A percentile compares a stretch with the other conserved stretches of the same genome.
These are phyloP conservation scores for Sapayoa aenigma DNA, from an alignment of 2,113 vertebrate genomes.

Conservation along the genomic window DNA sequence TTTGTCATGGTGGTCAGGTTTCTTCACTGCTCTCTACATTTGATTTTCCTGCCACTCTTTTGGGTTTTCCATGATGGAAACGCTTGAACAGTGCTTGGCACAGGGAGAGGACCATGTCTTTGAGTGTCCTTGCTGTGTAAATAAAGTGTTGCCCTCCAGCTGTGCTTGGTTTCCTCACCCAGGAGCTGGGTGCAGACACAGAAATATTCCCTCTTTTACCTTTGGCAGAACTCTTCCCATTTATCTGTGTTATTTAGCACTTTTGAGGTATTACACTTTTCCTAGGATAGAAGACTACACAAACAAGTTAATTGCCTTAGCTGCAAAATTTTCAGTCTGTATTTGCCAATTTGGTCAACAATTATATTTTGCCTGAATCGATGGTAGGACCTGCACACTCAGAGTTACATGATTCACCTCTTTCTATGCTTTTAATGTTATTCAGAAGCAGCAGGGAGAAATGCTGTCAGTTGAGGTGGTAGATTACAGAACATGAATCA, in stretches of 20 bases:
- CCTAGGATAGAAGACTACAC: background rate
- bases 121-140: background rate
- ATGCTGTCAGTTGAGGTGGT: background rate
- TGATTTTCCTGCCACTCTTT: background rate
- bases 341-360: background rate
- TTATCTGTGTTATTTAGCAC: background rate
- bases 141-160: background rate
- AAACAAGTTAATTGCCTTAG: background rate
- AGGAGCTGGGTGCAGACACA: background rate
- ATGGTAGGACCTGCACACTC: background rate
- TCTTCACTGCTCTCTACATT: background rate
- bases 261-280: background rate
- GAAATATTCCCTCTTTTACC: background rate
- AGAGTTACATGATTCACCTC: background rate
- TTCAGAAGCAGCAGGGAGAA: background rate
- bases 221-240: background rate
- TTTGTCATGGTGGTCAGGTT: background rate
- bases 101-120: background rate
- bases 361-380: conserved; percentile 2
- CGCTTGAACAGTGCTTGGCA: background rate
- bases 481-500: conserved; percentile 28
- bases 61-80: background rate
- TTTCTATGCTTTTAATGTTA: background rate
- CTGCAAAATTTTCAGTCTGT: background rate
- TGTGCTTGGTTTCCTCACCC: background rate